Evolutionary conservation across 2,113 vertebrate genomes (phyloP), one percentile per base, ranked within the genome.

Genomic region (Xiphophorus couchianus): DNA sequence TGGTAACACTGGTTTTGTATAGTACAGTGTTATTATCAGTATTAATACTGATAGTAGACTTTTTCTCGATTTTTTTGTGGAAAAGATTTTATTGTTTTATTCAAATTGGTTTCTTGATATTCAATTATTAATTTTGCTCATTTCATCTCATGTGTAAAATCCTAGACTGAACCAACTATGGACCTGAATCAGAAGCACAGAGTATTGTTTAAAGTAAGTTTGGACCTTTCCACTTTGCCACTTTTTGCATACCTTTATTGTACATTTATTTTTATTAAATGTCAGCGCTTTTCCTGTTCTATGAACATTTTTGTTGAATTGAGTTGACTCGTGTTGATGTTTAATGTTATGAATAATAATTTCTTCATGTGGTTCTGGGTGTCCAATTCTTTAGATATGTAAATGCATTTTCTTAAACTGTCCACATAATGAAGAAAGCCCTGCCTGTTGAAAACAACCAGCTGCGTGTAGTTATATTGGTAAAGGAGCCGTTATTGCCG

Each of bases 401-500:
- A 35, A 35, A 37, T 37, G 8, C 35, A 11, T 37, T 37, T 37
- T 37, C 7, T 35, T 35, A 8, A 66, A 27, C 37, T 19, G 10
- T 44, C 48, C n/a, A 17, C 0, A 9, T 44, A 19, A 28, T 42
- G 4, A 14, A 19, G 19, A 54, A 66, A 66, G 28, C 44, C 12
- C 39, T 71, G 63, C 29, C 28, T 54, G 13, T 33, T 58, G 33
- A 22, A n/a, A 69, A 71, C 13, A 30, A 15, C 17, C 17, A 30
- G 19, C 13, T 71, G 63, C n/a, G 15, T 25, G 27, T 61, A 66
- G 65, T 61, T 72, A 14, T 58, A 17, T 60, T 63, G 66, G 29
- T 67, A 66, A 6, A 60, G 28, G 48, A 77, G 71, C 44, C 29
- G 66, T 69, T 75, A 61, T 15, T 70, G 1, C 28, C 12, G 31